Conservation (phyloP, 2,888 invertebrate species). For the Phengaris arion region DNA sequence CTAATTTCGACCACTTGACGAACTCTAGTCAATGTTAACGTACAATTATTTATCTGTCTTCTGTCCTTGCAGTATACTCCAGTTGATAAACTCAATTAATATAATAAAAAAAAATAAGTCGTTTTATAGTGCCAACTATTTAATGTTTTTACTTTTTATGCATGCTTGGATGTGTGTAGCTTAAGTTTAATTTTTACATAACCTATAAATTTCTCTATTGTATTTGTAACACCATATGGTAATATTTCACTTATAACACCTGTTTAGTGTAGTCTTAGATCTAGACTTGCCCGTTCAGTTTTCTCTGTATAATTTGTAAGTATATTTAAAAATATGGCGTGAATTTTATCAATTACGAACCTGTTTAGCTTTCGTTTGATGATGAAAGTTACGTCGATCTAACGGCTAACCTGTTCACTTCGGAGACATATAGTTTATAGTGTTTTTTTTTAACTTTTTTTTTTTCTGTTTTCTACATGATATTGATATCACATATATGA, state of each 20-base stretch:
- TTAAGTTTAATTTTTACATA: background rate
- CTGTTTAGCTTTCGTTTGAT: constrained; percentile 25
- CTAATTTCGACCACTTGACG: no score
- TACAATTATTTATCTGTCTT: no score
- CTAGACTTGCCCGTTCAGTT: background rate
- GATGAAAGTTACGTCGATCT: constrained; percentile 21
- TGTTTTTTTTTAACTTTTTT: background rate
- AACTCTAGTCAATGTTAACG: no score
- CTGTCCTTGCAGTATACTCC: no score
- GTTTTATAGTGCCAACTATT: no score
- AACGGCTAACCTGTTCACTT: background rate
- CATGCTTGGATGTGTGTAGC: no score
- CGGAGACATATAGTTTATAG: constrained; percentile 9
- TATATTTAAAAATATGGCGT: constrained; percentile 10
- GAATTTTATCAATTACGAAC: constrained; percentile 14
- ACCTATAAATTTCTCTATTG: background rate
- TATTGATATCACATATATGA: no score
- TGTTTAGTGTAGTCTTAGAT: background rate
- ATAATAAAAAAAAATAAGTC: no score
- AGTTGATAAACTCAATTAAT: no score
- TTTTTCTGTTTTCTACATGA: background rate
- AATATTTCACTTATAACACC: background rate
- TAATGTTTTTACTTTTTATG: no score
- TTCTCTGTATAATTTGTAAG: background rate
- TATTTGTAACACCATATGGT: background rate